Conservation (phyloP, 2,888 invertebrate species). For the Blera fallax region DNA sequence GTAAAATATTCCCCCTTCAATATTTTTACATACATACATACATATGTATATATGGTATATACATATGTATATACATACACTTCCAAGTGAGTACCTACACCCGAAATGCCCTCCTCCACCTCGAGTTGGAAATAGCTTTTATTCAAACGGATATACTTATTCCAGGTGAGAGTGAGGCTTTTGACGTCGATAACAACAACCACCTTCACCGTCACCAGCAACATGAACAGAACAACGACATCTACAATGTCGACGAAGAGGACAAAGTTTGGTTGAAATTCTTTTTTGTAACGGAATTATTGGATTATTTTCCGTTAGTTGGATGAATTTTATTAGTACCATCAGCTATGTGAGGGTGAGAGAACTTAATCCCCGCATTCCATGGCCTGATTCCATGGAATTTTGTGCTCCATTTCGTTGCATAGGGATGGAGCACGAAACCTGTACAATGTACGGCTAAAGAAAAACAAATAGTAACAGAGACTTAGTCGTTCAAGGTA, state of each 20-base stretch:
- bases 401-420: neutral
- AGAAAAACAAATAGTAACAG: neutral
- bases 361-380: conserved; percentile 17
- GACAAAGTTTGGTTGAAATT: conserved; percentile 37
- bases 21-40: too few species aligned
- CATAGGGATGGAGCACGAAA: neutral
- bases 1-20: too few species aligned
- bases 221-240: neutral
- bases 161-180: neutral
- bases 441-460: neutral
- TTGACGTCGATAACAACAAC: neutral
- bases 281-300: conserved; percentile 21
- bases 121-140: neutral
- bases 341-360: neutral
- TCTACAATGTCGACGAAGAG: conserved; percentile 2
- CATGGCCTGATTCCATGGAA: neutral
- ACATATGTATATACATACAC: too few species aligned
- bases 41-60: too few species aligned
- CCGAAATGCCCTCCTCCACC: neutral
- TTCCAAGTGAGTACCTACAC: neutral
- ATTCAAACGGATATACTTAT: neutral
- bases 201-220: neutral
- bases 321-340: conserved; percentile 31
- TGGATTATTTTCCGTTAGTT: conserved; percentile 36
- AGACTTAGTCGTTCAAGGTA: neutral